Percentiles rank a stretch among this genome's conserved stretches.
Evolutionary conservation across 2,797 vertebrate genomes (phyloP).

Genomic region (Serranus cabrilla): DNA sequence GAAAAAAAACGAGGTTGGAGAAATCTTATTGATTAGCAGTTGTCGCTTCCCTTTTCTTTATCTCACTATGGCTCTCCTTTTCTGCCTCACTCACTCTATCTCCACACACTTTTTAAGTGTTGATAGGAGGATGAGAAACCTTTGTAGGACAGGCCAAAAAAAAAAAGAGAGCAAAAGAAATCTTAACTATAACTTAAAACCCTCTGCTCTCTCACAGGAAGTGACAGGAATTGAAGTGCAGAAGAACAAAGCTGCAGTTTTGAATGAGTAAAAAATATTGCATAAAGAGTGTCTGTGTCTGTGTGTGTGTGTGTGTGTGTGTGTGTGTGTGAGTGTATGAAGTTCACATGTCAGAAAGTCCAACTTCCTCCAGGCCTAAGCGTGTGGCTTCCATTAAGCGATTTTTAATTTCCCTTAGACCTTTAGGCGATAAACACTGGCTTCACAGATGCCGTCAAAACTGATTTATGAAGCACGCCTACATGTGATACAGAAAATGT

Average conservation of each 20-base stretch:
- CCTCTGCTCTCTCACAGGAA: slow-evolving; percentile 44
- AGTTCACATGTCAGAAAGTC: slow-evolving; percentile 43
- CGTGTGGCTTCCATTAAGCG: slow-evolving; percentile 42
- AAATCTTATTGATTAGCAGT: slow-evolving; percentile 85
- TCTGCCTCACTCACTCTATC: slow-evolving; percentile 63
- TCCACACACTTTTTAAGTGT: slow-evolving; percentile 63
- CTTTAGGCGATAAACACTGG: slow-evolving; percentile 51
- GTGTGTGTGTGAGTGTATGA: slow-evolving; percentile 15
- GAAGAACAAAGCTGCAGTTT: slow-evolving; percentile 39
- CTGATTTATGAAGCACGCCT: slow-evolving; percentile 64
- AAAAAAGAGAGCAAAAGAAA: slow-evolving; percentile 46
- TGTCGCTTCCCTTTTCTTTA: slow-evolving; percentile 78
- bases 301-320: background rate
- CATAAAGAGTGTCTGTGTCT: slow-evolving; percentile 1
- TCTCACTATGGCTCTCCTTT: slow-evolving; percentile 63
- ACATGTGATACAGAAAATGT: slow-evolving; percentile 45
- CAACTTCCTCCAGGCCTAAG: slow-evolving; percentile 39
- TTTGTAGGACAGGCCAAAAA: slow-evolving; percentile 71
- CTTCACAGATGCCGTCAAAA: slow-evolving; percentile 43
- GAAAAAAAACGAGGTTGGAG: slow-evolving; percentile 70
- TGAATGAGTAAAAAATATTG: slow-evolving; percentile 6
- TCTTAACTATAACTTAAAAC: slow-evolving; percentile 58
- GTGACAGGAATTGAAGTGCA: slow-evolving; percentile 34
- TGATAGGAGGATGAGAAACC: slow-evolving; percentile 57
- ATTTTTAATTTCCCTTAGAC: slow-evolving; percentile 56